Evolutionary conservation across 2,113 vertebrate species (phyloP).

Genomic region (Phalacrocorax brasilianus): DNA sequence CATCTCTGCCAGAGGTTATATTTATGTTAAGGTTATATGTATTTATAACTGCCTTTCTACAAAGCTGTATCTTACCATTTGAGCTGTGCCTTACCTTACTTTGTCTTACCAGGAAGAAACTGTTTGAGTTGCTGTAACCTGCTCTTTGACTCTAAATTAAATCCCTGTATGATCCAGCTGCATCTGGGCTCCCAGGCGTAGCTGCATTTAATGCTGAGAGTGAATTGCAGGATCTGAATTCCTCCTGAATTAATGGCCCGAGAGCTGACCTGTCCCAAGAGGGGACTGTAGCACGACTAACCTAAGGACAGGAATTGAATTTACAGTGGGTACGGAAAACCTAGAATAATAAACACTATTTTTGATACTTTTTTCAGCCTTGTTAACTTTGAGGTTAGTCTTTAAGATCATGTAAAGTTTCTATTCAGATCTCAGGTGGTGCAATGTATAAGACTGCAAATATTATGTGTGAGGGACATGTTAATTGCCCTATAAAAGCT

Average conservation of each 20-base stretch:
- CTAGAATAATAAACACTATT: neutral
- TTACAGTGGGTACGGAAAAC: neutral
- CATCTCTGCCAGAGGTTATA: neutral
- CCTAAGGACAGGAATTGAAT: neutral
- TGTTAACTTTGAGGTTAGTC: neutral
- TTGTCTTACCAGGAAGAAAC: neutral
- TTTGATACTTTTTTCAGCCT: neutral
- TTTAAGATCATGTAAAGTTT: neutral
- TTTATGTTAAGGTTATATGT: neutral
- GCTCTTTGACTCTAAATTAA: neutral
- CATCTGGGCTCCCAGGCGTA: neutral
- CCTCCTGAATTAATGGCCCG: neutral
- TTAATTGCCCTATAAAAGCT: slow-evolving; percentile 43
- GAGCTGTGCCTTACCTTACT: neutral
- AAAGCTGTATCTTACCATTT: neutral
- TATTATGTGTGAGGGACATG: neutral
- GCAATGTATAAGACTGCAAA: neutral
- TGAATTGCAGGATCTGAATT: neutral
- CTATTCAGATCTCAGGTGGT: neutral
- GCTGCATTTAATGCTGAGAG: neutral
- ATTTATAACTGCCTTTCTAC: neutral
- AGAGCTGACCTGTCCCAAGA: neutral
- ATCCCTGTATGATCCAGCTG: neutral
- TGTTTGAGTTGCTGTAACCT: neutral
- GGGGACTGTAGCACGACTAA: neutral